A percentile compares a stretch with the other conserved stretches of the same genome.
phyloP scores from a whole-genome alignment of 2,888 invertebrate species.

The Beris morrisii region DNA sequence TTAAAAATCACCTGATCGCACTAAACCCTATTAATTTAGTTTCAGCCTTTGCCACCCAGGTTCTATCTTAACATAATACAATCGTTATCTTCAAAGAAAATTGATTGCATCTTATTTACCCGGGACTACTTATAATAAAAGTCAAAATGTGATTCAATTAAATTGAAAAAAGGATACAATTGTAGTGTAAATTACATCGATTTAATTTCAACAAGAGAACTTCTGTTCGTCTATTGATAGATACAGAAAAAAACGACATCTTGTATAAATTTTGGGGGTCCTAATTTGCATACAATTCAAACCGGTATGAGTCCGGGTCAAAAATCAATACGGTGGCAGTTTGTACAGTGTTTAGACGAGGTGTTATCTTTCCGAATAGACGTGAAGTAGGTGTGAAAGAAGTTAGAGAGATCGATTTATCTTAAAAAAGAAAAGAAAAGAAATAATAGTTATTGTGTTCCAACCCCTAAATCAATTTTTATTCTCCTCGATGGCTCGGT shows the following conservation, averaged over 20 bases:
- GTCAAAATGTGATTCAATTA: slow-evolving; percentile 40
- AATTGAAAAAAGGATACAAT: slow-evolving; percentile 38
- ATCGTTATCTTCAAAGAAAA: slow-evolving; percentile 27
- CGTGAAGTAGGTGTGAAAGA: slow-evolving; percentile 36
- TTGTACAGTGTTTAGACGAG: neutral
- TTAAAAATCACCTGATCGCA: slow-evolving; percentile 28
- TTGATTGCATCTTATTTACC: slow-evolving; percentile 36
- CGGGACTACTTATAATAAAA: slow-evolving; percentile 31
- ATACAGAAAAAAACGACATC: slow-evolving; percentile 7
- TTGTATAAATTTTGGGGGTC: slow-evolving; percentile 5
- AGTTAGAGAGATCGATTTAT: slow-evolving; percentile 18
- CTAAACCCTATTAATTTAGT: slow-evolving; percentile 24
- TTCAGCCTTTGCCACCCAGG: slow-evolving; percentile 18
- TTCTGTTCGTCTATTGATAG: slow-evolving; percentile 15
- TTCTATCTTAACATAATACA: neutral
- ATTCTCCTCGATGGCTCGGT: neutral
- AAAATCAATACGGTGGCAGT: neutral
- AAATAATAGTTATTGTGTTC: neutral
- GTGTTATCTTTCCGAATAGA: slow-evolving; percentile 1
- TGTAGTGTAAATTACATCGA: slow-evolving; percentile 37
- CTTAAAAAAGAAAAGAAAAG: slow-evolving; percentile 1
- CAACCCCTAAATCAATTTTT: slow-evolving; percentile 9
- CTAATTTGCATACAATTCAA: slow-evolving; percentile 39
- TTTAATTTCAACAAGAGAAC: slow-evolving; percentile 32
- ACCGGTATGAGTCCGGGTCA: slow-evolving; percentile 8